These are phyloP conservation scores for Erythrolamprus reginae DNA, from an alignment of 2,113 vertebrate genomes.

Conservation along the genomic window DNA sequence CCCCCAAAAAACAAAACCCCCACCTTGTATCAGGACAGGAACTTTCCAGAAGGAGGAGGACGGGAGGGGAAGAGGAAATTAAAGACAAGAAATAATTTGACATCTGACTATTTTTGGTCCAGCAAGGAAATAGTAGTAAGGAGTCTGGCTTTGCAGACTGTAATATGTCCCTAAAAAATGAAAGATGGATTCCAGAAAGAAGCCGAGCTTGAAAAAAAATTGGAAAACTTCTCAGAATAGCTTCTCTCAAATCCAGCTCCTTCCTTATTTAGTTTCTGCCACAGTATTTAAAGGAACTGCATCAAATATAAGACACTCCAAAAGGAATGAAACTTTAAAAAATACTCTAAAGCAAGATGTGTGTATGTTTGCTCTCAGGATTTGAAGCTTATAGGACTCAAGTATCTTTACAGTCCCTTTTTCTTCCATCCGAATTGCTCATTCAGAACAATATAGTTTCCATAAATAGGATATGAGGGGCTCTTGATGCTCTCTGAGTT, in stretches of 20 bases:
- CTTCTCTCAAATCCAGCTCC: neutral
- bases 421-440: neutral
- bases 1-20: neutral
- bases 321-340: neutral
- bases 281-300: neutral
- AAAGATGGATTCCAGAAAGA: neutral
- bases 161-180: neutral
- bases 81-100: neutral
- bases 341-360: neutral
- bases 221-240: neutral
- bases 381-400: neutral
- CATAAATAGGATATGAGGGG: too few species aligned
- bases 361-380: neutral
- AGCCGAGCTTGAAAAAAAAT: neutral
- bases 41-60: accelerated
- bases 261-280: neutral
- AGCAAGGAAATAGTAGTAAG: neutral
- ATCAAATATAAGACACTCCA: neutral
- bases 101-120: neutral
- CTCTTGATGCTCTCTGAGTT: neutral
- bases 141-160: neutral
- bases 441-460: neutral
- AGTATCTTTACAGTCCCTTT: neutral
- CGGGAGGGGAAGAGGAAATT: neutral
- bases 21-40: neutral